Evolutionary conservation across 2,113 vertebrate species (phyloP), one percentile per base, ranked within the genome.

Genomic region (Nibea coibor): DNA sequence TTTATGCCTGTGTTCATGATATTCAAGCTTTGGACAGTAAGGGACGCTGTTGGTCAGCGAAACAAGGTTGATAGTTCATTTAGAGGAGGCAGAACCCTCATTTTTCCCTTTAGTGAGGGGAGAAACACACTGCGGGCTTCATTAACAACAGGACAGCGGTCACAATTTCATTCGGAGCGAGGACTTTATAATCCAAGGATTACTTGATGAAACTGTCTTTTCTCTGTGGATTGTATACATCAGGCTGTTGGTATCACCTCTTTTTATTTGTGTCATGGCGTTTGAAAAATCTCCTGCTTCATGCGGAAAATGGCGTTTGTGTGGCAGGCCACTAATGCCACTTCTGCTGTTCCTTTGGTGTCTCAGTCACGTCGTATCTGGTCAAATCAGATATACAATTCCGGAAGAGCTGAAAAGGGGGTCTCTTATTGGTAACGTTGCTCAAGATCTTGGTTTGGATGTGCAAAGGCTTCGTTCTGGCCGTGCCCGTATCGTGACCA

Each of bases 401-500:
- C 91, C 91, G 3, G 93, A 94, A 74, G 89, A 93, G 73, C 59
- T 91, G 5, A 87, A 90, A 50, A 84, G 9, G 11, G 91, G 91
- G 0, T 87, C 89, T 0, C n/a, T 92, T 2, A 82, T 93, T 12
- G 91, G 93, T 5, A 93, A 93, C 10, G 73, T 93, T 0, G 90
- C 85, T 8, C 85, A 89, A 1, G 89, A 91, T 11, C 78, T 90
- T 6, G 90, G 85, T 54, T 64, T 93, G 54, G 80, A 90, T 81
- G 19, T 88, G 1, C 51, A 78, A 53, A 83, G 89, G 43, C 87
- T 90, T 4, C 79, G 75, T 16, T 81, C 81, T 19, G 90, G 90
- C 0, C 71, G 75, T 0, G 87, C 88, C 16, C 89, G 89, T 48
- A 90, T 90, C 28, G 75, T 83, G 28, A 84, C 54, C 0, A 26